Base-by-base conservation (phyloP, 2,888 invertebrate genomes). In the Pogonocherus hispidulus region DNA sequence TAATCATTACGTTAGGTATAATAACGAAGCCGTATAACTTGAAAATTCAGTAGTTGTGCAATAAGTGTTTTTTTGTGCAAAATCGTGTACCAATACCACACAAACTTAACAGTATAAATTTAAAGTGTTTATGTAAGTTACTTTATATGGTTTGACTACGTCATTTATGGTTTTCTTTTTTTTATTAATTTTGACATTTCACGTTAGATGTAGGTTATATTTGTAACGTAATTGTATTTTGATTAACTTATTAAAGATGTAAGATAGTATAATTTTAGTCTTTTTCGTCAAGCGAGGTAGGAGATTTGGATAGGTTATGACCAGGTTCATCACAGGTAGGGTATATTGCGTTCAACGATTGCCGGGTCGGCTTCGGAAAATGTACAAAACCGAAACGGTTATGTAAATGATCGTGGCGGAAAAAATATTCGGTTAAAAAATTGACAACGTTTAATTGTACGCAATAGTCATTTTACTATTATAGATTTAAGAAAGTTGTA, bases 231-330 rank as follows among this genome's bases (percentile, higher is more conserved):
- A 66, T 37, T 73, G 73, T 73, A 71, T 64, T 71, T n/a, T 52
- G 44, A 60, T 22, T 59, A 69, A 73, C 65, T 73, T 71, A 73
- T 73, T 73, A 73, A 73, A 73, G 69, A 47, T 68, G 62, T 73
- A 55, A 69, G 67, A 67, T 62, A 66, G 59, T 67, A 63, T 63
- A 63, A 62, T 62, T 62, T 60, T 57, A 71, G 68, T 73, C 41
- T 67, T 71, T 73, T 71, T 71, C 65, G 65, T 69, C 57, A 52
- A 69, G 51, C 57, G 52, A 51, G 64, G 54, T 64, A 47, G 49
- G 59, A 62, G 62, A 23, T 46, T 54, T 59, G 46, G 49, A 59
- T 19, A 55, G 44, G 47, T 56, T 46, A 16, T 23, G 51, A 20
- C 11, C 49, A 56, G 35, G 54, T 23, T 57, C 56, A 56, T 35